Evolutionary conservation across 2,113 vertebrate genomes (phyloP).

Genomic region (Phyllostomus discolor): DNA sequence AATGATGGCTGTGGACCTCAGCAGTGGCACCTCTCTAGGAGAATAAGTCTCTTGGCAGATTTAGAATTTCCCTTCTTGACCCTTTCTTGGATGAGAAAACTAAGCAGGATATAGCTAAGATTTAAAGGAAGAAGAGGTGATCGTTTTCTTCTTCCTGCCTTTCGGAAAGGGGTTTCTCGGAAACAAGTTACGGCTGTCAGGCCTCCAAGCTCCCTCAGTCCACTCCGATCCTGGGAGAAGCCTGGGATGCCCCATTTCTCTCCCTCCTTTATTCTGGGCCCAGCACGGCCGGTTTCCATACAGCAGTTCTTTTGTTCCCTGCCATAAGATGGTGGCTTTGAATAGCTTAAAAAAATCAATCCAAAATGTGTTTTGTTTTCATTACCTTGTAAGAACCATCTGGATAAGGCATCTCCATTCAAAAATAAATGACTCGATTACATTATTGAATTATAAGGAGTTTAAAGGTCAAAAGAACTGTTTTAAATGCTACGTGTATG

Average conservation of each 20-base stretch:
- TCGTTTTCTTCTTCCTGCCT: not conserved
- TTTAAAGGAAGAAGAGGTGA: not conserved
- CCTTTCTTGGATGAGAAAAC: not conserved
- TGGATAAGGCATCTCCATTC: not conserved
- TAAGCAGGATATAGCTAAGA: not conserved
- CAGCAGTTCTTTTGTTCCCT: not conserved
- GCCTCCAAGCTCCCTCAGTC: not conserved
- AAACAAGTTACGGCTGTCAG: not conserved
- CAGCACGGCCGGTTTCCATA: not conserved
- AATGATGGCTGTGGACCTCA: not conserved
- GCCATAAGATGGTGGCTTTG: not conserved
- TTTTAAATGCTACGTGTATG: not conserved
- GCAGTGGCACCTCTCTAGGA: not conserved
- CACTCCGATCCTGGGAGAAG: not conserved
- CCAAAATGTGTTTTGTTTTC: not conserved
- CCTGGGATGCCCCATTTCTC: too few relatives aligned
- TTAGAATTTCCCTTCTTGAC: not conserved
- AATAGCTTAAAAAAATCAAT: not conserved
- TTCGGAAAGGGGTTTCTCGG: not conserved
- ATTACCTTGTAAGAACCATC: not conserved
- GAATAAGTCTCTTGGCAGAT: not conserved
- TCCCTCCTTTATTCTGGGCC: not conserved
- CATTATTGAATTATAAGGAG: not conserved
- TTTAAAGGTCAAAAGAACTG: not conserved
- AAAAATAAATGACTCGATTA: slow-evolving; percentile 6